Evolutionary conservation across 2,113 vertebrate genomes (phyloP).

Genomic region (Menidia beryllina): DNA sequence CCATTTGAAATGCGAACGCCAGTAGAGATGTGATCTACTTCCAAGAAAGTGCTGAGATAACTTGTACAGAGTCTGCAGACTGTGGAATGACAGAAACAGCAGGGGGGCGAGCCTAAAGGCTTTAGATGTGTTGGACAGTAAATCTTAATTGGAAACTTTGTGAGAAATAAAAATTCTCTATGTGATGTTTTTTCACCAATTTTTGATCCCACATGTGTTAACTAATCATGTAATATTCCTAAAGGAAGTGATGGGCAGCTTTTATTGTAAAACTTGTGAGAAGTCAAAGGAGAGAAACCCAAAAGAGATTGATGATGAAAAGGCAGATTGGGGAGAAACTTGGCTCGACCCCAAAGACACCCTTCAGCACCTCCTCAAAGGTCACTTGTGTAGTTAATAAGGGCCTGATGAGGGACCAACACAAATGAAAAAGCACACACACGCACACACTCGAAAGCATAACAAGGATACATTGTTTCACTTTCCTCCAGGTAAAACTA

Average conservation of each 20-base stretch:
- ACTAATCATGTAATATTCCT: background rate
- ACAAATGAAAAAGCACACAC: slow-evolving; percentile 33
- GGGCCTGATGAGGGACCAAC: slow-evolving; percentile 73
- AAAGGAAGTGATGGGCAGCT: slow-evolving; percentile 31
- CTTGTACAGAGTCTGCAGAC: slow-evolving; percentile 23
- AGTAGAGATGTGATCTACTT: slow-evolving; percentile 46
- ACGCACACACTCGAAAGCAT: slow-evolving; percentile 25
- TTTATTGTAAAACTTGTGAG: slow-evolving; percentile 35
- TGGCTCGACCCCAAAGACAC: slow-evolving; percentile 58
- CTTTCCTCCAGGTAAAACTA: slow-evolving; percentile 8
- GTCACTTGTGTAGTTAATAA: slow-evolving; percentile 83
- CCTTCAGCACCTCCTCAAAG: slow-evolving; percentile 81
- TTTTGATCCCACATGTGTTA: background rate
- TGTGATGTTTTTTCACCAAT: slow-evolving; percentile 3
- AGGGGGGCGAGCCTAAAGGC: slow-evolving; percentile 27
- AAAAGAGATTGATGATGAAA: slow-evolving; percentile 28
- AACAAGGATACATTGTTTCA: slow-evolving; percentile 48
- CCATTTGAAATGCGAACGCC: slow-evolving; percentile 43
- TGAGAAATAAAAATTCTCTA: slow-evolving; percentile 4
- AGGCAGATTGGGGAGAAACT: slow-evolving; percentile 46
- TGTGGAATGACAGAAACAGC: slow-evolving; percentile 42
- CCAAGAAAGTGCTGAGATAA: slow-evolving; percentile 61
- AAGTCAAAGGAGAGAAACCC: slow-evolving; percentile 13
- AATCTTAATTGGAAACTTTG: slow-evolving; percentile 30
- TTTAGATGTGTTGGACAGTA: slow-evolving; percentile 16